Base-by-base conservation (phyloP, 2,888 invertebrate species). In the Parapristionchus giblindavisi region DNA sequence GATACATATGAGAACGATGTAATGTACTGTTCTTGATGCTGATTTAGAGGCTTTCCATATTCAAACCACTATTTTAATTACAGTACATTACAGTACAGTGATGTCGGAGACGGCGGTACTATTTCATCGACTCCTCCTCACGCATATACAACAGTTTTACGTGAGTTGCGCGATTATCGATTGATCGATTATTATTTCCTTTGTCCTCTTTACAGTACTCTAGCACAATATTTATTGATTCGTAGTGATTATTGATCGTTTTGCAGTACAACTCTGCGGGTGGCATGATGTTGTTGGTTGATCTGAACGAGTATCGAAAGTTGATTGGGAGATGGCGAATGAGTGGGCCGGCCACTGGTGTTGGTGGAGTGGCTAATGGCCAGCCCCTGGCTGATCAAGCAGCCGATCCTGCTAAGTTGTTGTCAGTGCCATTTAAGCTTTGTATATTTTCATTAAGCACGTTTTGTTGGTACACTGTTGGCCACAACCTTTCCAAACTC, bases 271-370 rank as follows among this genome's bases (percentile, higher is more conserved):
- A 85, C 71, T 80, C 82, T n/a, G 79, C 84, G 29, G 94, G 98
- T 75, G 97, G 97, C 0, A 95, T 99, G 94, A 93, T 95, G 88
- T 95, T 94, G 2, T 95, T 99, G 84, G 97, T 96, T 90, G 99
- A 99, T 91, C 94, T 99, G 83, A 96, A 96, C 87, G 97, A 97
- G 89, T 98, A 98, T 89, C 91, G 96, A 29, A 93, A 94, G 83
- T 4, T 40, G 54, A 48, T 74, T 94, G 94, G 43, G 14, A 29
- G 51, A 27, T 60, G 72, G 72, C 40, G 56, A 58, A 32, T 52
- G 29, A 40, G 65, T 43, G 34, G 51, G 14, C 24, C 29, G 34
- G 11, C n/a, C n/a, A n/a, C n/a, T n/a, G n/a, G n/a, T n/a, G n/a
- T n/a, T n/a, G n/a, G n/a, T n/a, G n/a, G n/a, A n/a, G n/a, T n/a